Base-by-base conservation (phyloP, 2,888 invertebrate species). In the Carpatolechia fugitivella region DNA sequence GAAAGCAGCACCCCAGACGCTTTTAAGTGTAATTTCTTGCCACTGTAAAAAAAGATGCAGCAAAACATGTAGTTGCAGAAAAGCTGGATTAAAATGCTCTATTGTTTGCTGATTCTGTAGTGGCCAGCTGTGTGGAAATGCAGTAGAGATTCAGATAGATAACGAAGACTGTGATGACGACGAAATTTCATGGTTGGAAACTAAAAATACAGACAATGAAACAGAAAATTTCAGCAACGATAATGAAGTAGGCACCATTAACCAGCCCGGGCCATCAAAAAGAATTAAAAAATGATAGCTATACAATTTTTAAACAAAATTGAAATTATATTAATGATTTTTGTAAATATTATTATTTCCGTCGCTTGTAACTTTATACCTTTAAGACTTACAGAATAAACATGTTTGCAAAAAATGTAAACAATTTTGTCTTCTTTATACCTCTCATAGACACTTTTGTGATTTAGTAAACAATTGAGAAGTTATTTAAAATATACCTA, bases 341-440 rank as follows among this genome's bases (percentile, higher is more conserved):
- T 49, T 24, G 29, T 30, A 49, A 30, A 24, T 49, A 49, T 49
- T n/a, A 24, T 49, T 49, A 16, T 16, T 49, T 49, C 33, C 10
- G 49, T 30, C 30, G 16, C 51, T 51, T 38, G 51, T 51, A 51
- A 51, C 51, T 51, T 51, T 38, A 18, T 51, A 51, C 51, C 36
- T 51, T n/a, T 51, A 51, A 51, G 51, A 51, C 14, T 38, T 51
- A 51, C 36, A 51, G 29, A 51, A 51, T 51, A 51, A 51, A 51
- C 13, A 20, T 38, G 4, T 38, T 38, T 38, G 20, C 20, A 51
- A 51, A n/a, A 38, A 51, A 38, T 52, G 52, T 52, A 46, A 53
- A 29, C 36, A 54, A 44, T 53, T 53, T 44, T 53, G 44, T 53
- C 31, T 53, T 53, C 46, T 53, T 53, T 33, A 53, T 53, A 54